Evolutionary conservation across 2,888 invertebrate species (phyloP).

Genomic region (Napeogenes sylphis): DNA sequence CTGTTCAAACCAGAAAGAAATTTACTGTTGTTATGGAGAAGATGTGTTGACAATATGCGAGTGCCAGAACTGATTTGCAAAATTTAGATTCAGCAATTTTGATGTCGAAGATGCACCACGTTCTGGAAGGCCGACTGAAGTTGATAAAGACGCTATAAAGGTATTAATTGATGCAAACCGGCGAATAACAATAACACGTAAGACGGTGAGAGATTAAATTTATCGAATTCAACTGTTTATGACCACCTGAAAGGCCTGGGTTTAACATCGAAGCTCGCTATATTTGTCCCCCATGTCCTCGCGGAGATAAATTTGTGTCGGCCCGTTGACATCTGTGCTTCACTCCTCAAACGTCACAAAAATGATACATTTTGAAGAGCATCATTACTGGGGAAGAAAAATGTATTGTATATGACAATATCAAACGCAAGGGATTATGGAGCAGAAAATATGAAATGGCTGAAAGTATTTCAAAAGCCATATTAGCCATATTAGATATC

Average conservation of each 20-base stretch:
- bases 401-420: too few relatives aligned
- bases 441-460: too few relatives aligned
- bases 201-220: constrained; percentile 33
- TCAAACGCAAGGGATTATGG: too few relatives aligned
- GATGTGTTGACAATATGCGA: background rate
- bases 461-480: too few relatives aligned
- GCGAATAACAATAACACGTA: constrained; percentile 32
- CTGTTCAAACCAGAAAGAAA: background rate
- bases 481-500: too few relatives aligned
- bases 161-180: constrained; percentile 34
- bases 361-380: background rate
- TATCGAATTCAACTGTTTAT: constrained; percentile 18
- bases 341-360: background rate
- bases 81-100: background rate
- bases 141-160: constrained; percentile 21
- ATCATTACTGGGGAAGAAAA: too few relatives aligned
- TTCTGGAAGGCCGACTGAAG: constrained; percentile 21
- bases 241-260: constrained; percentile 31
- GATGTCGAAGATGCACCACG: background rate
- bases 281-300: constrained; percentile 23
- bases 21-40: background rate
- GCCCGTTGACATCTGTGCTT: background rate
- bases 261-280: constrained; percentile 29
- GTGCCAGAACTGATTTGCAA: constrained; percentile 1
- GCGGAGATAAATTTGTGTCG: background rate